Percentiles rank a stretch among this genome's conserved stretches.
Conservation (phyloP, 2,113 vertebrate species). For the Oryzias javanicus region DNA sequence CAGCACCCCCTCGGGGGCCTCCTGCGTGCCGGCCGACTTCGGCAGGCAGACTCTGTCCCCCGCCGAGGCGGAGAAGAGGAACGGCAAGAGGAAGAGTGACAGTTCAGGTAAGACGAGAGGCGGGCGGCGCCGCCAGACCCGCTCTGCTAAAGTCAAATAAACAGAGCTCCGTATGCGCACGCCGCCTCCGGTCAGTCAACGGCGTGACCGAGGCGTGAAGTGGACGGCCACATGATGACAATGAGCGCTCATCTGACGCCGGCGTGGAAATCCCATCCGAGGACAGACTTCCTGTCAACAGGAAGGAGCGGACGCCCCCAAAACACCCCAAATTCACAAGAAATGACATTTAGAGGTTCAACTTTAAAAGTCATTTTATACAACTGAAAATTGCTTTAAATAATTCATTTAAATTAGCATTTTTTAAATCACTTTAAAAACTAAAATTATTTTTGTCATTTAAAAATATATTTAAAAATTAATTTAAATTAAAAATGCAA, state of each 20-base stretch:
- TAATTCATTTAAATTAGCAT: no score
- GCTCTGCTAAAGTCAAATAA: no score
- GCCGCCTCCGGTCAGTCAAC: slow-evolving; percentile 52
- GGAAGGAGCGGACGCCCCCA: slow-evolving; percentile 26
- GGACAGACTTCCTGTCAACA: slow-evolving; percentile 63
- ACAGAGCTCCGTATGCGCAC: slow-evolving; percentile 30
- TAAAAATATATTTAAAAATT: no score
- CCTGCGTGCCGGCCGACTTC: slow-evolving; percentile 90
- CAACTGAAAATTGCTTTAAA: no score
- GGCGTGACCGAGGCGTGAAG: slow-evolving; percentile 37
- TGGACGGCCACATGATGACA: slow-evolving; percentile 43
- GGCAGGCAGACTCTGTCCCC: slow-evolving; percentile 92
- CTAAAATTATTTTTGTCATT: no score
- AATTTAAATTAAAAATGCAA: no score
- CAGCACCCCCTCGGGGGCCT: slow-evolving; percentile 86
- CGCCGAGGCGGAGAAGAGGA: slow-evolving; percentile 91
- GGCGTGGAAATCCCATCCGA: slow-evolving; percentile 62
- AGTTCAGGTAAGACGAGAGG: slow-evolving; percentile 86
- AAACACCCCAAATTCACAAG: not conserved
- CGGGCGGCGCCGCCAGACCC: no score
- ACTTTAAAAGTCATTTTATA: no score
- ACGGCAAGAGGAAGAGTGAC: slow-evolving; percentile 92
- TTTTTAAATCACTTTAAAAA: no score
- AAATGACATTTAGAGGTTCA: no score
- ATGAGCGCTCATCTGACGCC: slow-evolving; percentile 49